These are phyloP conservation scores for Hephaestus fuliginosus DNA, from an alignment of 2,797 vertebrate species.

Conservation along the genomic window DNA sequence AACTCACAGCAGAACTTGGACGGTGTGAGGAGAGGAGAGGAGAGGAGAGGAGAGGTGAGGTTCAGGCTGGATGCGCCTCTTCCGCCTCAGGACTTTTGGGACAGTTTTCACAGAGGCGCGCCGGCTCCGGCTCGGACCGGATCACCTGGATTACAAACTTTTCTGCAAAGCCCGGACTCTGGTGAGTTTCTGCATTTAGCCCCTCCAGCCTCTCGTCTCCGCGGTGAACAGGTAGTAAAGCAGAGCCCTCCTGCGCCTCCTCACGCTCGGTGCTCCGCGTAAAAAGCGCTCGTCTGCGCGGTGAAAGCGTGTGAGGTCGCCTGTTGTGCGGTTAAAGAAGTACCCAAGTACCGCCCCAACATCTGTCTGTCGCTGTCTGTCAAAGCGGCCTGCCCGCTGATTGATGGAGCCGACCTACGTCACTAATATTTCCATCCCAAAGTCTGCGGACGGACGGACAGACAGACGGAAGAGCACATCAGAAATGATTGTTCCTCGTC, in stretches of 20 bases:
- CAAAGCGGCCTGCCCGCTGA: slow-evolving; percentile 72
- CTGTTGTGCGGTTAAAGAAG: slow-evolving; percentile 75
- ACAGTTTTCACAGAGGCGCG: slow-evolving; percentile 8
- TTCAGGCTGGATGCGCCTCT: slow-evolving; percentile 32
- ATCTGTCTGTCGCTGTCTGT: slow-evolving; percentile 81
- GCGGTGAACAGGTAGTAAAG: background rate
- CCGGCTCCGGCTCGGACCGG: slow-evolving; percentile 15
- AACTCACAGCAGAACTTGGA: slow-evolving; percentile 40
- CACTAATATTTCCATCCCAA: slow-evolving; percentile 81
- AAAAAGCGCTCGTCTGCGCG: slow-evolving; percentile 67
- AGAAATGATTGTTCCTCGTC: background rate
- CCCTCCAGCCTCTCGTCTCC: background rate
- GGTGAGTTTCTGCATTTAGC: slow-evolving; percentile 66
- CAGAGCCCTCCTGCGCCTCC: too few relatives aligned
- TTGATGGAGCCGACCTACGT: slow-evolving; percentile 83
- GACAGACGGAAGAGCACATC: slow-evolving; percentile 35
- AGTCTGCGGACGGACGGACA: slow-evolving; percentile 64
- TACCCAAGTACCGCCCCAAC: slow-evolving; percentile 83
- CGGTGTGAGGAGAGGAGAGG: slow-evolving; percentile 23
- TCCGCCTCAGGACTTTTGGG: slow-evolving; percentile 35
- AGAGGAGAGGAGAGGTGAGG: background rate
- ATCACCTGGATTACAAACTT: slow-evolving; percentile 67
- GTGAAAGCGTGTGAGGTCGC: slow-evolving; percentile 70
- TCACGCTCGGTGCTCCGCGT: too few relatives aligned
- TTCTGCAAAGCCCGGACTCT: slow-evolving; percentile 16